phyloP scores from a whole-genome alignment of 2,797 vertebrate species.

The Labroides dimidiatus region DNA sequence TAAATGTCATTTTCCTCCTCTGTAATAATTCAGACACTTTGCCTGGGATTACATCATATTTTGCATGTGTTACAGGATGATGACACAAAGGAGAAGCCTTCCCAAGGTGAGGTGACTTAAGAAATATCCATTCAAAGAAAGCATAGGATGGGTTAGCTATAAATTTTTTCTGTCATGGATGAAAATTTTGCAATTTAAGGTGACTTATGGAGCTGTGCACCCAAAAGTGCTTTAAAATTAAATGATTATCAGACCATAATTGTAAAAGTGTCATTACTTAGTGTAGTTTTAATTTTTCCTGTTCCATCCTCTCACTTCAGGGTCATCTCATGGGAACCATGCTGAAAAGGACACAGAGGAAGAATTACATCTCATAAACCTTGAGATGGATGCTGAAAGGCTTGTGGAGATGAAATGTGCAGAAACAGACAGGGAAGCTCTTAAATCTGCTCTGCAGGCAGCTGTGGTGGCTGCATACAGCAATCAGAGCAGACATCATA shows the following conservation, averaged over 20 bases:
- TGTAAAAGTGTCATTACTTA: not conserved
- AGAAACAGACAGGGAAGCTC: constrained; percentile 84
- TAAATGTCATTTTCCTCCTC: not conserved
- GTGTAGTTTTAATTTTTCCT: not conserved
- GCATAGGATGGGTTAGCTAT: not conserved
- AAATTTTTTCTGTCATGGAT: not conserved
- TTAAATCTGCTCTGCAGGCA: constrained; percentile 83
- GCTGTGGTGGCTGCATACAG: constrained; percentile 77
- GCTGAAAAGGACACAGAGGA: constrained; percentile 82
- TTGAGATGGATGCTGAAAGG: constrained; percentile 83
- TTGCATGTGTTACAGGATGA: constrained; percentile 75
- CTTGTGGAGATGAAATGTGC: constrained; percentile 81
- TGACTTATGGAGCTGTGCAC: too few relatives aligned
- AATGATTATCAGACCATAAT: too few relatives aligned
- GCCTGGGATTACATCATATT: not conserved
- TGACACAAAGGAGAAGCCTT: constrained; percentile 72
- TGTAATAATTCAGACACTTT: not conserved
- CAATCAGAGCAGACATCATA: constrained; percentile 70
- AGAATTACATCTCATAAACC: constrained; percentile 78
- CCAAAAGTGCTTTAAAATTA: too few relatives aligned
- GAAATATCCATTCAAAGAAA: not conserved
- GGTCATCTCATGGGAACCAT: constrained; percentile 69
- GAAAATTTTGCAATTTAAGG: too few relatives aligned
- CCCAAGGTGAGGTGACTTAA: constrained; percentile 71
- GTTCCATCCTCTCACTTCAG: constrained; percentile 50